phyloP scores from a whole-genome alignment of 1,140 invertebrate species.

The Littorina saxatilis region DNA sequence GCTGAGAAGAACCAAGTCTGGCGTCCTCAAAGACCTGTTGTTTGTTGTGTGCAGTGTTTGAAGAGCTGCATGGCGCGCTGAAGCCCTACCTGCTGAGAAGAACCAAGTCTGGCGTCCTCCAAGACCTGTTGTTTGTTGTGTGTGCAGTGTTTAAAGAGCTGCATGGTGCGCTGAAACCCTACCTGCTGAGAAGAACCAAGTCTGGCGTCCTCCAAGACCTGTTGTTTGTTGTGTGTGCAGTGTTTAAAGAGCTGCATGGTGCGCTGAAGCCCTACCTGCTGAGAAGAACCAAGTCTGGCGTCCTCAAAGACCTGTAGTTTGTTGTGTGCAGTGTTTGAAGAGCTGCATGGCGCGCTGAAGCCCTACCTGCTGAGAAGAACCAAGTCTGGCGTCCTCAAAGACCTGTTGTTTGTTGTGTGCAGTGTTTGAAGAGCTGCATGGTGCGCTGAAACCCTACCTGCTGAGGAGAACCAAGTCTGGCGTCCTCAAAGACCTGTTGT shows the following conservation, averaged over 20 bases:
- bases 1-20: conserved; percentile 70
- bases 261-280: no score
- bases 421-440: conserved; percentile 67
- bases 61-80: conserved; percentile 66
- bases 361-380: conserved; percentile 72
- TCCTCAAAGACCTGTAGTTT: no score
- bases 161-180: no score
- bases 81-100: conserved; percentile 71
- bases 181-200: no score
- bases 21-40: conserved; percentile 68
- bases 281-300: no score
- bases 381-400: conserved; percentile 69
- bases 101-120: conserved; percentile 69
- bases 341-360: conserved; percentile 66
- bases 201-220: no score
- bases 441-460: conserved; percentile 68
- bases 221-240: no score
- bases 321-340: conserved; percentile 54
- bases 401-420: conserved; percentile 51
- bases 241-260: no score
- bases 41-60: conserved; percentile 50
- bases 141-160: no score
- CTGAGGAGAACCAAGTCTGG: conserved; percentile 70
- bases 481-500: conserved; percentile 67
- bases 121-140: no score